These are phyloP conservation scores for Halictus ligatus DNA, from an alignment of 2,888 invertebrate species.

Conservation along the genomic window DNA sequence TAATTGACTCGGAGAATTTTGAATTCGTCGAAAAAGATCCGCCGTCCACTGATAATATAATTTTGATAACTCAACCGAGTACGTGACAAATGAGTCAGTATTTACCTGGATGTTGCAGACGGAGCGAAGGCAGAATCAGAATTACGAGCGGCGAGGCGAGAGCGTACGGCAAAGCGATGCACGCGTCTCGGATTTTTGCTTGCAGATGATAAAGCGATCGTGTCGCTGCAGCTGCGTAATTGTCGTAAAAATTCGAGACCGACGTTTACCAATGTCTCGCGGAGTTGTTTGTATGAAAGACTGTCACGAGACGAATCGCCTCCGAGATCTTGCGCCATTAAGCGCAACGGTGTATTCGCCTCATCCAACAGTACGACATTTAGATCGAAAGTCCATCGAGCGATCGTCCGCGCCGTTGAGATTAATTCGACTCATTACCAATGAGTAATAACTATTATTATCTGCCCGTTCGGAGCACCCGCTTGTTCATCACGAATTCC, in stretches of 20 bases:
- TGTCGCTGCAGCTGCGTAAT: background rate
- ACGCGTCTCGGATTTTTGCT: background rate
- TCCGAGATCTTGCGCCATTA: slow-evolving; percentile 51
- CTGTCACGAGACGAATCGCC: slow-evolving; percentile 55
- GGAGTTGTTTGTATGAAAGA: slow-evolving; percentile 39
- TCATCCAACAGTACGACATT: slow-evolving; percentile 62
- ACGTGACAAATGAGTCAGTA: background rate
- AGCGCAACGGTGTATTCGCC: slow-evolving; percentile 52
- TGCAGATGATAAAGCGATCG: slow-evolving; percentile 19
- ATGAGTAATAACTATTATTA: slow-evolving; percentile 69
- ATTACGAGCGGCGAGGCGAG: background rate
- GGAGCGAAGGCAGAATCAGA: background rate
- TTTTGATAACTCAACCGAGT: background rate
- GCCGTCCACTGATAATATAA: no score
- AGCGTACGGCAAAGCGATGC: slow-evolving; percentile 1
- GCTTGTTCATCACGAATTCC: slow-evolving; percentile 46
- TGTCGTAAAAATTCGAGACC: slow-evolving; percentile 29
- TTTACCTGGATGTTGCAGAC: background rate
- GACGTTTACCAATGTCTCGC: slow-evolving; percentile 25
- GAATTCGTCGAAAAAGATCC: no score
- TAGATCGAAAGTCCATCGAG: slow-evolving; percentile 67
- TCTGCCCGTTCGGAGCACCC: slow-evolving; percentile 49
- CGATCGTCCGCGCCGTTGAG: slow-evolving; percentile 54
- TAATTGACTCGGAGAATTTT: no score
- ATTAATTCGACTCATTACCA: slow-evolving; percentile 66